Evolutionary conservation across 2,888 invertebrate genomes (phyloP).

Genomic region (Drosophila phalerata): DNA sequence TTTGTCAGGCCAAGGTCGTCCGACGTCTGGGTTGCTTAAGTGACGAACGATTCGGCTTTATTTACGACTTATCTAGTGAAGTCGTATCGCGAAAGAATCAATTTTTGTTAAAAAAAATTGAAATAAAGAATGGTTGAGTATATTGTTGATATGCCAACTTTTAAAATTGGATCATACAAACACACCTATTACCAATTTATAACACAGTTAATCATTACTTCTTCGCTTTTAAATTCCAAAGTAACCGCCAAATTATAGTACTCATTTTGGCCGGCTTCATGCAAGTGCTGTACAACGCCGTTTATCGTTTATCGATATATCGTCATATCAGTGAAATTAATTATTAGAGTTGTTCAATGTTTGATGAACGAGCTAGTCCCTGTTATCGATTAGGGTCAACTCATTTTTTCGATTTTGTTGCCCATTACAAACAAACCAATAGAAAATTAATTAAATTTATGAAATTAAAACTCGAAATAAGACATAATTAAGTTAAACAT

Average conservation of each 20-base stretch:
- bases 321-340: constrained; percentile 42
- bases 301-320: constrained; percentile 29
- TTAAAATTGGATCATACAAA: not conserved
- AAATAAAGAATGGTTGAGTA: constrained; percentile 10
- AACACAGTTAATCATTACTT: not conserved
- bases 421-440: too few relatives aligned
- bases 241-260: constrained; percentile 14
- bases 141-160: constrained; percentile 18
- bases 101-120: constrained; percentile 29
- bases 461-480: too few relatives aligned
- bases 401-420: too few relatives aligned
- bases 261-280: accelerated
- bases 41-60: constrained; percentile 24
- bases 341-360: too few relatives aligned
- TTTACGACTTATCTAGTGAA: constrained; percentile 28
- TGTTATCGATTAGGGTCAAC: too few relatives aligned
- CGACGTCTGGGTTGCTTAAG: not conserved
- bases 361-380: too few relatives aligned
- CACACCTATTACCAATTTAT: not conserved
- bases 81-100: constrained; percentile 20
- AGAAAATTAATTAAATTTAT: too few relatives aligned
- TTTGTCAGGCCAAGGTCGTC: constrained; percentile 18
- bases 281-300: constrained; percentile 14
- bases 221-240: constrained; percentile 10
- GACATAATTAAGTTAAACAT: too few relatives aligned